Evolutionary conservation across 2,888 invertebrate genomes (phyloP).

Genomic region (Geotrupes spiniger): DNA sequence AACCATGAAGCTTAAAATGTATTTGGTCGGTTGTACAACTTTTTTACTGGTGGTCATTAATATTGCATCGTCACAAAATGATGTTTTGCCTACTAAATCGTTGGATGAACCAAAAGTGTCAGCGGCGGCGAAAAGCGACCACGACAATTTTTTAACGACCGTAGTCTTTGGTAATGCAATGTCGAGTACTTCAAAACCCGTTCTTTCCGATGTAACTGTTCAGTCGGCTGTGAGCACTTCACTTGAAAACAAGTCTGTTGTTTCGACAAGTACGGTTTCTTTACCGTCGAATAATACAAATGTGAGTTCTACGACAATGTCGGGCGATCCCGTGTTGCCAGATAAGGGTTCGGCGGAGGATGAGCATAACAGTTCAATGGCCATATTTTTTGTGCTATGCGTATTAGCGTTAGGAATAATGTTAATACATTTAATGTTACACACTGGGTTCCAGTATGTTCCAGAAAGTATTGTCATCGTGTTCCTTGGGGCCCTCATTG

Average conservation of each 20-base stretch:
- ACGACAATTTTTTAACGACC: slow-evolving; percentile 2
- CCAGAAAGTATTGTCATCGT: slow-evolving; percentile 98
- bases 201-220: no score
- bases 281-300: slow-evolving; percentile 40
- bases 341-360: slow-evolving; percentile 90
- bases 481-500: slow-evolving; percentile 89
- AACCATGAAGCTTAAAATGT: slow-evolving; percentile 24
- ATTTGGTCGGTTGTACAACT: slow-evolving; percentile 19
- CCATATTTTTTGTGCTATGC: slow-evolving; percentile 96
- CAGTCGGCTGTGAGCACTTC: background rate
- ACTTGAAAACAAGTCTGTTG: slow-evolving; percentile 1
- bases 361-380: slow-evolving; percentile 94
- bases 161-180: background rate
- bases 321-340: slow-evolving; percentile 77
- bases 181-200: background rate
- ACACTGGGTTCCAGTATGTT: slow-evolving; percentile 93
- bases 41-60: slow-evolving; percentile 22
- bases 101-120: no score
- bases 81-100: slow-evolving; percentile 11
- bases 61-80: slow-evolving; percentile 21
- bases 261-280: background rate
- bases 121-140: slow-evolving; percentile 4
- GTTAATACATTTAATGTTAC: slow-evolving; percentile 90
- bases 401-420: slow-evolving; percentile 93
- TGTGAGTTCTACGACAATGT: slow-evolving; percentile 53